Percentiles rank a stretch among this genome's conserved stretches.
These are phyloP conservation scores for Podarcis cretensis DNA, from an alignment of 2,113 vertebrate genomes.

Conservation along the genomic window DNA sequence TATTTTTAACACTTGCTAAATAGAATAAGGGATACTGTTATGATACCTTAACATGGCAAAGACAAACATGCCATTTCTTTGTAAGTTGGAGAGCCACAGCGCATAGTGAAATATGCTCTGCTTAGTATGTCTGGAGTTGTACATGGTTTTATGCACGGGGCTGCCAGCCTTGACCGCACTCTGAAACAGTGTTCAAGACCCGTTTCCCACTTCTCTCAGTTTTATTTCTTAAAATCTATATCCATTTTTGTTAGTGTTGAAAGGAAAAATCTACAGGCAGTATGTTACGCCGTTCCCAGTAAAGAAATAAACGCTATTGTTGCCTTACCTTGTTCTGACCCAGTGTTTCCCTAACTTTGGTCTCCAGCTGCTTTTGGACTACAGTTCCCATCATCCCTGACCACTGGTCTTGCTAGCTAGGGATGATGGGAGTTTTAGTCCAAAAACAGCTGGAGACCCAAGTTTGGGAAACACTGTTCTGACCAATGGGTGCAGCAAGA, in stretches of 20 bases:
- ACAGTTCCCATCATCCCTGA: no score
- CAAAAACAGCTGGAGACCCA: no score
- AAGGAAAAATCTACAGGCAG: neutral
- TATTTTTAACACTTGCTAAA: neutral
- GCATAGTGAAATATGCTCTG: neutral
- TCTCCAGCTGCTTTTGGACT: no score
- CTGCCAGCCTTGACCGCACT: neutral
- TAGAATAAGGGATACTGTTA: neutral
- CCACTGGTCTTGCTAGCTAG: no score
- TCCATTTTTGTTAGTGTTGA: neutral
- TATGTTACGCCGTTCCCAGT: neutral
- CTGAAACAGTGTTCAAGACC: no score
- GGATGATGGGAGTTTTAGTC: no score
- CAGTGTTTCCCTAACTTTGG: no score
- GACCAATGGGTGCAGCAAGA: neutral
- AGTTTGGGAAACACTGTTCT: neutral
- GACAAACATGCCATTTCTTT: neutral
- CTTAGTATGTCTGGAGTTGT: neutral
- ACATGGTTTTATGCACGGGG: neutral
- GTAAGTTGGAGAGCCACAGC: neutral
- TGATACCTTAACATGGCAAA: neutral
- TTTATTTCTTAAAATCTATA: neutral
- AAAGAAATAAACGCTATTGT: neutral
- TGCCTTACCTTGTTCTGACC: neutral
- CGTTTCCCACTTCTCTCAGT: neutral